These are phyloP conservation scores for Lasiommata megera DNA, from an alignment of 2,888 invertebrate genomes.

Conservation along the genomic window DNA sequence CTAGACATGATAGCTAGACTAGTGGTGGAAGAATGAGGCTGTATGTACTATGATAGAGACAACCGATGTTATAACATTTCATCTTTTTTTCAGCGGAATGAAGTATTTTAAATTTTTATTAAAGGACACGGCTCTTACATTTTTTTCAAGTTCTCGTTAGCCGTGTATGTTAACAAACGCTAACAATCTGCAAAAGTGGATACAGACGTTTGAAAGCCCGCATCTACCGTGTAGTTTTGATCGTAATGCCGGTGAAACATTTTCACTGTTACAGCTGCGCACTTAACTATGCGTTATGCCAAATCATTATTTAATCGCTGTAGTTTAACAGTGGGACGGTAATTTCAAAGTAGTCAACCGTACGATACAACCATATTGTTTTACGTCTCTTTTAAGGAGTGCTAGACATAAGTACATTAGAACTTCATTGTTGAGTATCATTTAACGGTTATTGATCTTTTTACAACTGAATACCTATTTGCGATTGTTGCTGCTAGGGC, in stretches of 20 bases:
- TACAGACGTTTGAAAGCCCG: constrained; percentile 19
- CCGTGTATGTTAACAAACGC: constrained; percentile 12
- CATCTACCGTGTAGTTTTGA: constrained; percentile 8
- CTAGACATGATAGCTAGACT: not conserved
- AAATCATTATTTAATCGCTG: constrained; percentile 14
- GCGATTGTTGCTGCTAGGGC: not conserved
- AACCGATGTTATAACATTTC: not conserved
- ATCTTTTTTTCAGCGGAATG: not conserved
- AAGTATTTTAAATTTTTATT: constrained; percentile 2
- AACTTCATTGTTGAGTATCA: constrained; percentile 1
- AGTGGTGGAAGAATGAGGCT: not conserved
- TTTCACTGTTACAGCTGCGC: constrained; percentile 17
- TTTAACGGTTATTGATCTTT: constrained; percentile 5
- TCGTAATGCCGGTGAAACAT: constrained; percentile 20
- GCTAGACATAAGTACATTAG: not conserved
- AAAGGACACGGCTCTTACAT: not conserved
- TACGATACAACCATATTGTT: constrained; percentile 7
- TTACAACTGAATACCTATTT: not conserved
- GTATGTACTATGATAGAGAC: not conserved
- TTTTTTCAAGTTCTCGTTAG: constrained; percentile 13
- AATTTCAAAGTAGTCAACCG: constrained; percentile 9
- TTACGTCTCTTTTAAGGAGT: constrained; percentile 3
- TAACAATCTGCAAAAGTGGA: constrained; percentile 19
- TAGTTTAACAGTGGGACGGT: constrained; percentile 1
- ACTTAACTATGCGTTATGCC: constrained; percentile 8